Percentiles rank a stretch among this genome's conserved stretches.
Evolutionary conservation across 2,888 invertebrate genomes (phyloP).

Genomic region (Cremastinae sp.): DNA sequence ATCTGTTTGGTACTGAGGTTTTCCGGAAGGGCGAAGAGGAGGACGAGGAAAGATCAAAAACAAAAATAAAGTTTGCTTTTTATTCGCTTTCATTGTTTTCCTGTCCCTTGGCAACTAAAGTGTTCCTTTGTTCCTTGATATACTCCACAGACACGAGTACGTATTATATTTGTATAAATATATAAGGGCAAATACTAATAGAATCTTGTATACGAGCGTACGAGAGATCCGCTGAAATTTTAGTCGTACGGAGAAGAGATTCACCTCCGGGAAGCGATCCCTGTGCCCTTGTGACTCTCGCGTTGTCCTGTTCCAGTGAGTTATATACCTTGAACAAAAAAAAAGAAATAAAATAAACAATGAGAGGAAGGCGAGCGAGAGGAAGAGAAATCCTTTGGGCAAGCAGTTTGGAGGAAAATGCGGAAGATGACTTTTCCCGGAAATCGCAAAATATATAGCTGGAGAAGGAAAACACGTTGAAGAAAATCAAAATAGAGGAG

Average conservation of each 20-base stretch:
- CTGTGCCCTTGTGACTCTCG: constrained; percentile 9
- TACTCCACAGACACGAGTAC: not conserved
- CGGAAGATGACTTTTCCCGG: constrained; percentile 59
- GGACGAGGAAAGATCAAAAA: constrained; percentile 42
- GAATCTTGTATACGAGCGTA: constrained; percentile 1
- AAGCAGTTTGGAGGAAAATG: constrained; percentile 37
- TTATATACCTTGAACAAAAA: constrained; percentile 20
- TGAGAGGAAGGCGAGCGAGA: not conserved
- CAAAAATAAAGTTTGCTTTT: constrained; percentile 52
- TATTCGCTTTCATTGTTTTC: constrained; percentile 44
- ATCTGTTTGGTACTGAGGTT: constrained; percentile 31
- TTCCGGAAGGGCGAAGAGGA: not conserved
- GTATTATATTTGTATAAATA: not conserved
- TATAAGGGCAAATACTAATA: not conserved
- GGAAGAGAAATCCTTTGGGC: constrained; percentile 16
- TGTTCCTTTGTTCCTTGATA: constrained; percentile 38
- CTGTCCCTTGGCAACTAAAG: constrained; percentile 38
- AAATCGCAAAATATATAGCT: constrained; percentile 33
- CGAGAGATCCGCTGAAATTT: not conserved
- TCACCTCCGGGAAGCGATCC: not conserved
- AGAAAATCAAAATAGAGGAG: not conserved
- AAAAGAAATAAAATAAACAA: constrained; percentile 21
- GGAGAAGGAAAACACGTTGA: not conserved
- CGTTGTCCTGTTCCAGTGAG: not conserved
- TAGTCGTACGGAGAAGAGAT: not conserved